Percentiles rank a stretch among this genome's conserved stretches.
phyloP scores from a whole-genome alignment of 2,113 vertebrate genomes.

The Oenanthe oenanthe region DNA sequence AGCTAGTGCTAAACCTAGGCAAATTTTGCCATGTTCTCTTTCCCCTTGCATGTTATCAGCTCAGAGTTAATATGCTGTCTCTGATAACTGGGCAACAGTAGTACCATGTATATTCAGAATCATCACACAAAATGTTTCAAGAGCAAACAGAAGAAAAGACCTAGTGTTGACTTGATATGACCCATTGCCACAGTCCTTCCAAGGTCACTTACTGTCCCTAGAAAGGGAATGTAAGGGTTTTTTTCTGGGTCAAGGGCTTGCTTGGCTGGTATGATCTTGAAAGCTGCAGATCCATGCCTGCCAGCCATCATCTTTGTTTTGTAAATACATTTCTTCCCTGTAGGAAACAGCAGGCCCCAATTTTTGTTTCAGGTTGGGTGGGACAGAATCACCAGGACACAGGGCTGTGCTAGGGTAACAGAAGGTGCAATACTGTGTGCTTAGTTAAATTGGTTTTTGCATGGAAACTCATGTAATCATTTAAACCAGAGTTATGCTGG shows the following conservation, averaged over 20 bases:
- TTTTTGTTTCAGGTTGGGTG: not conserved
- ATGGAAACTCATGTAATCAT: not conserved
- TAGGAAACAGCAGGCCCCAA: not conserved
- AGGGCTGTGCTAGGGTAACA: not conserved
- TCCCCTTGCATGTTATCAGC: not conserved
- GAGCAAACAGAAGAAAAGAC: not conserved
- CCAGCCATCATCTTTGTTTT: not conserved
- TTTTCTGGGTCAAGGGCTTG: not conserved
- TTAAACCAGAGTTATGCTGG: not conserved
- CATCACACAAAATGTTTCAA: not conserved
- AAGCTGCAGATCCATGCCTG: not conserved
- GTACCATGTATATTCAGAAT: not conserved
- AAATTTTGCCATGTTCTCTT: not conserved
- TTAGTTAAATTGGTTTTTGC: not conserved
- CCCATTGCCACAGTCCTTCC: not conserved
- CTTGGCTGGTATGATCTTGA: not conserved
- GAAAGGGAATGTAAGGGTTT: not conserved
- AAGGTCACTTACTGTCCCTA: not conserved
- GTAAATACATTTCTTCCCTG: not conserved
- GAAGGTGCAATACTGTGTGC: not conserved
- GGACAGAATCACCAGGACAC: not conserved
- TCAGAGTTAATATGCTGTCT: not conserved
- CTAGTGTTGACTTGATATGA: not conserved
- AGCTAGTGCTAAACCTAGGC: not conserved
- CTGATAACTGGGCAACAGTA: not conserved